These are phyloP conservation scores for Dipodomys stephensi DNA, from an alignment of 2,113 vertebrate species.

Conservation along the genomic window DNA sequence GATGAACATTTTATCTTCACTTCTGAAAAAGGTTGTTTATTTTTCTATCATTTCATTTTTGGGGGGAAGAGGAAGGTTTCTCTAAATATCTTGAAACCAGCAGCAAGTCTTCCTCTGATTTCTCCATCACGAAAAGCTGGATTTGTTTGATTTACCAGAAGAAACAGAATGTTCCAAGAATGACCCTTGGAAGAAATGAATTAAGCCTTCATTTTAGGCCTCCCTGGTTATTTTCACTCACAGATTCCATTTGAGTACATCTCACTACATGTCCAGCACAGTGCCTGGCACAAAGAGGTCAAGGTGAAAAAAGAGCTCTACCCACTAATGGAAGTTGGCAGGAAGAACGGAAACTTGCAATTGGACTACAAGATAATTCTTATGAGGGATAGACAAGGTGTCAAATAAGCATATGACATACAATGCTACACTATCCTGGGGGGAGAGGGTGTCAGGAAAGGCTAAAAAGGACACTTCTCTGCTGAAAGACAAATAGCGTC, in stretches of 20 bases:
- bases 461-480: not conserved
- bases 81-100: not conserved
- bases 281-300: not conserved
- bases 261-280: not conserved
- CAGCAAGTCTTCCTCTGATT: not conserved
- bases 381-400: not conserved
- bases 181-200: not conserved
- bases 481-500: not conserved
- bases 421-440: not conserved
- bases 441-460: not conserved
- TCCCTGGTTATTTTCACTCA: not conserved
- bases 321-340: not conserved
- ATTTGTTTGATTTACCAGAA: not conserved
- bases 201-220: not conserved
- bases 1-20: not conserved
- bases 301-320: not conserved
- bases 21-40: not conserved
- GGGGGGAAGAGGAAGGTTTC: not conserved
- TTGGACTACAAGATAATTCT: not conserved
- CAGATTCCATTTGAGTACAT: not conserved
- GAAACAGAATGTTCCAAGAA: constrained; percentile 29
- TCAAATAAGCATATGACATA: constrained; percentile 32
- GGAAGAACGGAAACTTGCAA: not conserved
- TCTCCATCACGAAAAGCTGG: not conserved
- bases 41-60: not conserved